Conservation (phyloP, 2,888 invertebrate species). For the Aphodius granarius region DNA sequence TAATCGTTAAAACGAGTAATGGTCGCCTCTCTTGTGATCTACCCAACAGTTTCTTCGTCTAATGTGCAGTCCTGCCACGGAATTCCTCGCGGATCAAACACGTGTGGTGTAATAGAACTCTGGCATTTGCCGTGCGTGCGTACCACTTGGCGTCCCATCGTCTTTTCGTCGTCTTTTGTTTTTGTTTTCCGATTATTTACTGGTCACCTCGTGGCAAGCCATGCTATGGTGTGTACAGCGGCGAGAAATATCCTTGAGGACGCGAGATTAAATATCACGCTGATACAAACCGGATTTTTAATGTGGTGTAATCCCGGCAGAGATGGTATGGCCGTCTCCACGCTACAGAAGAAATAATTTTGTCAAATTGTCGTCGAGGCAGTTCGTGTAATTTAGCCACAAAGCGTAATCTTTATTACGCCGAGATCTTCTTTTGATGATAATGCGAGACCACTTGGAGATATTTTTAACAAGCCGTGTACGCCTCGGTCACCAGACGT, state of each 20-base stretch:
- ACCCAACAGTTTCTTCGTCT: background rate
- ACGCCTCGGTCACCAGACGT: background rate
- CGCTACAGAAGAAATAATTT: conserved; percentile 8
- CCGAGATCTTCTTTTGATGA: conserved; percentile 12
- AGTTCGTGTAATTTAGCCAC: conserved; percentile 8
- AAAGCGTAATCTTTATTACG: conserved; percentile 11
- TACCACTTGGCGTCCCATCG: background rate
- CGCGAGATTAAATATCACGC: conserved; percentile 17
- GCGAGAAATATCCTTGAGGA: conserved; percentile 8
- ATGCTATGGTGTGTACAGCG: background rate
- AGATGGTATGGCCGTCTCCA: background rate
- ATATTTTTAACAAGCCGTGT: conserved; percentile 8
- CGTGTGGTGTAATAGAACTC: background rate
- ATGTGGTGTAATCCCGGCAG: conserved; percentile 7
- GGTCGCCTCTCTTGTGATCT: background rate
- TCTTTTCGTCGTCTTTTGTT: background rate
- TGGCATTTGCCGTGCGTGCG: background rate
- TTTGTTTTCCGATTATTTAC: background rate
- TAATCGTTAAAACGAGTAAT: background rate
- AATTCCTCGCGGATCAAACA: background rate
- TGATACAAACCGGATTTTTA: conserved; percentile 14
- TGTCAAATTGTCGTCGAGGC: conserved; percentile 16
- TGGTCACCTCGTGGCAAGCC: background rate
- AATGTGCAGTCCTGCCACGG: background rate
- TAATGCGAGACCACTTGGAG: conserved; percentile 8